A percentile compares a stretch with the other conserved stretches of the same genome.
These are phyloP conservation scores for Alligator sinensis DNA, from an alignment of 2,113 vertebrate species.

Conservation along the genomic window DNA sequence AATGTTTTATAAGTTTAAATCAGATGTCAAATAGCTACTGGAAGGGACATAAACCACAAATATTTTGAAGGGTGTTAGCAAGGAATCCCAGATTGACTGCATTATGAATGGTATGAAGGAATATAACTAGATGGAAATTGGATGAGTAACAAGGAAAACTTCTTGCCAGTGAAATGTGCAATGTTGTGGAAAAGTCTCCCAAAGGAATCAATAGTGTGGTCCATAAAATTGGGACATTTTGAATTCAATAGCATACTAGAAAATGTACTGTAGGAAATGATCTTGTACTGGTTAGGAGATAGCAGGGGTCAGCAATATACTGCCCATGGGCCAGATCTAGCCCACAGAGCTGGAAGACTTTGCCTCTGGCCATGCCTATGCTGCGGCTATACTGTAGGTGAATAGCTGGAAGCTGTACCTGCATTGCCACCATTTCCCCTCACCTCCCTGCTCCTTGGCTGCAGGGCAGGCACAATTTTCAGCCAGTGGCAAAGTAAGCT, in stretches of 20 bases:
- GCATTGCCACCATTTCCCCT: too few species aligned
- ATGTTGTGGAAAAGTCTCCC: not conserved
- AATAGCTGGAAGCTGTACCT: too few species aligned
- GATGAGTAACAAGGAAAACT: slow-evolving; percentile 16
- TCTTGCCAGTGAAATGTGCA: slow-evolving; percentile 8
- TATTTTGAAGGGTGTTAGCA: slow-evolving; percentile 18
- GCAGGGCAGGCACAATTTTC: too few species aligned
- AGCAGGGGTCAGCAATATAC: not conserved
- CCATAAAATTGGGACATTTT: slow-evolving; percentile 12
- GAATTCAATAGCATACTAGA: not conserved
- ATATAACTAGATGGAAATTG: not conserved
- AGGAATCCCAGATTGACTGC: slow-evolving; percentile 4
- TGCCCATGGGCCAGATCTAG: too few species aligned
- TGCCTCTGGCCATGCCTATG: too few species aligned
- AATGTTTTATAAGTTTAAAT: not conserved
- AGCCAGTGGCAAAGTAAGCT: too few species aligned
- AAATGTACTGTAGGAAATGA: not conserved
- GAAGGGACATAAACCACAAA: not conserved
- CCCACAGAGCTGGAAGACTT: too few species aligned
- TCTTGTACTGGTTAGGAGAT: slow-evolving; percentile 3
- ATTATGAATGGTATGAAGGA: slow-evolving; percentile 3
- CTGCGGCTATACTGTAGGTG: too few species aligned
- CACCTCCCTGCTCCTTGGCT: too few species aligned
- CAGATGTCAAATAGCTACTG: not conserved
- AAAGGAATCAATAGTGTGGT: not conserved